These are phyloP conservation scores for Parascotia fuliginaria DNA, from an alignment of 2,888 invertebrate genomes.

Conservation along the genomic window DNA sequence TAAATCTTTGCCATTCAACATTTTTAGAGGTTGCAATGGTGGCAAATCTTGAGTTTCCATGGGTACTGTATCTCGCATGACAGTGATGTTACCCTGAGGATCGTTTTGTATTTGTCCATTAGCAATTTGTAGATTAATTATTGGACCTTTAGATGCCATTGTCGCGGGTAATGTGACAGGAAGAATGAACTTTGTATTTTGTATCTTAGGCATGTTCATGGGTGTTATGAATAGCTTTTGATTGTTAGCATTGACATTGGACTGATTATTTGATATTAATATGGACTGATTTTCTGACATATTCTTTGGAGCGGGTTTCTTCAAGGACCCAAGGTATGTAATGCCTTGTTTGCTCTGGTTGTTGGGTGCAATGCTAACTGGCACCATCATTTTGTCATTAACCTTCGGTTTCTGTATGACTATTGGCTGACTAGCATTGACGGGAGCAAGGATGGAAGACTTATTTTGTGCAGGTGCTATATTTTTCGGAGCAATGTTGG, in stretches of 20 bases:
- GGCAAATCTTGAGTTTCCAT: conserved; percentile 73
- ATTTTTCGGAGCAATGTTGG: conserved; percentile 73
- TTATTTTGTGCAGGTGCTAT: conserved; percentile 62
- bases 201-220: conserved; percentile 85
- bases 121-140: conserved; percentile 89
- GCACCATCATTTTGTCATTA: conserved; percentile 80
- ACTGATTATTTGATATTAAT: conserved; percentile 76
- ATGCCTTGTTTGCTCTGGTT: conserved; percentile 77
- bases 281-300: conserved; percentile 76
- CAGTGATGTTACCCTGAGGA: conserved; percentile 87
- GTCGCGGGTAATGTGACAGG: conserved; percentile 82
- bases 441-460: conserved; percentile 73
- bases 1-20: conserved; percentile 71
- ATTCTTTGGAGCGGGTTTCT: conserved; percentile 75
- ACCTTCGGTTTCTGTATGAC: conserved; percentile 85
- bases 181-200: conserved; percentile 82
- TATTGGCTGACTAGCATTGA: conserved; percentile 79
- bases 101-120: conserved; percentile 88
- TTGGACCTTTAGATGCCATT: conserved; percentile 85
- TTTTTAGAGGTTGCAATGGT: conserved; percentile 74
- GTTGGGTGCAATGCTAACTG: conserved; percentile 76
- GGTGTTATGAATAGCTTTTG: conserved; percentile 86
- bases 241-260: conserved; percentile 71
- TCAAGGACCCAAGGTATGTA: conserved; percentile 84
- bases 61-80: conserved; percentile 79